These are phyloP conservation scores for Corythaixoides concolor DNA, from an alignment of 2,113 vertebrate genomes.

Conservation along the genomic window DNA sequence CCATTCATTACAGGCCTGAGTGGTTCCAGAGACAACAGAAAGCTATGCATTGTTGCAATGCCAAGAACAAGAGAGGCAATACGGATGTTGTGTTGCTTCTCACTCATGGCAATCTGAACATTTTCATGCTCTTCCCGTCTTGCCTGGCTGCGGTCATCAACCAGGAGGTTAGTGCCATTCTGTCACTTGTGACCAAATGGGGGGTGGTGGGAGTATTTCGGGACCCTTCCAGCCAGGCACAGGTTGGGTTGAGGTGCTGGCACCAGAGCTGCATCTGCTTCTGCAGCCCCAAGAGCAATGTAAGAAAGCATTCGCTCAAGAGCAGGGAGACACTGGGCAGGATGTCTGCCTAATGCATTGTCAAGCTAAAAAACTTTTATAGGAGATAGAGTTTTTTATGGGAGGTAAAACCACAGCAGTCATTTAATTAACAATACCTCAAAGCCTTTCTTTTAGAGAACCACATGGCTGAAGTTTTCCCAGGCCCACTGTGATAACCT, in stretches of 20 bases:
- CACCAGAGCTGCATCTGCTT: not conserved
- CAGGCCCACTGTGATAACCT: not conserved
- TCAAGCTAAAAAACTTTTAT: conserved; percentile 5
- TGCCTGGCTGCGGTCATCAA: not conserved
- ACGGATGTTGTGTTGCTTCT: conserved; percentile 68
- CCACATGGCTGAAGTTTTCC: not conserved
- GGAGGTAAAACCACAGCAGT: conserved; percentile 9
- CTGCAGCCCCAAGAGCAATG: not conserved
- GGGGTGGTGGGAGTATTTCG: fast-evolving
- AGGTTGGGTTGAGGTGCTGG: not conserved
- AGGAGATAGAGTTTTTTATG: not conserved
- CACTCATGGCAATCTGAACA: conserved; percentile 47
- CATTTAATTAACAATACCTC: conserved; percentile 32
- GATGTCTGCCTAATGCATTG: not conserved
- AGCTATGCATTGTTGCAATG: conserved; percentile 71
- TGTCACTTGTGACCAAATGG: not conserved
- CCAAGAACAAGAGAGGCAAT: conserved; percentile 77
- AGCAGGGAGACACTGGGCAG: not conserved
- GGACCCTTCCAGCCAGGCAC: not conserved
- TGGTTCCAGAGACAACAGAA: conserved; percentile 82
- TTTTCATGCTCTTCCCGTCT: conserved; percentile 41
- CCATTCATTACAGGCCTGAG: conserved; percentile 78
- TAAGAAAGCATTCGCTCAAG: not conserved
- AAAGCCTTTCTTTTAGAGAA: not conserved
- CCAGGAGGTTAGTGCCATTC: not conserved